Evolutionary conservation across 1,140 invertebrate species (phyloP), one percentile per base, ranked within the genome.

Genomic region (Riptortus pedestris): DNA sequence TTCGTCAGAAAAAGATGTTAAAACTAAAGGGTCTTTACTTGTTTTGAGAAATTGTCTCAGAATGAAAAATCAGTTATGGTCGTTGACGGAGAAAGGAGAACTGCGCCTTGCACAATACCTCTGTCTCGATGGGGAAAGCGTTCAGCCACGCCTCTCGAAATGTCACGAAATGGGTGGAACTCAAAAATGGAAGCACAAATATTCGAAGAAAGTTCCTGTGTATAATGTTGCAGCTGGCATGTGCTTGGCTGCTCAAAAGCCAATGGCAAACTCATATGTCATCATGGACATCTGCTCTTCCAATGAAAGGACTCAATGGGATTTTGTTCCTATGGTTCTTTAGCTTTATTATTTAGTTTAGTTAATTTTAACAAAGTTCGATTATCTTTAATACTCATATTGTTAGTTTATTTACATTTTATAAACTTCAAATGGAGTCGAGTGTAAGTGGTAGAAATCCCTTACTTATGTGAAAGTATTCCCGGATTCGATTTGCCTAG

Each of bases 121-220:
- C 0, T 97, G 94, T 72, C 71, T 97, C 62, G 91, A 96, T 75
- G 87, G 2, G 75, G 80, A 48, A 77, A 81, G 33, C 75, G 79
- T 31, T 70, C 45, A 61, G 45, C 88, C 90, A 0, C 76, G 82
- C 52, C 75, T 96, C 9, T 84, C 85, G 62, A 96, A 96, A 76
- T 97, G 94, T 72, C 91, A 95, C 73, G 91, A 94, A 73, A 87
- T 91, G 79, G 85, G 89, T 18, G 90, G 88, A 0, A 81, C 85
- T 67, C 93, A 96, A 75, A 88, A 91, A 67, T 97, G 93, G 93
- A 84, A 83, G 62, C 83, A 88, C 69, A 85, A 84, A 68, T 79
- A 79, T 62, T 74, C 79, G 62, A 87, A 87, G 74, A 77, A 80
- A 38, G 84, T 83, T 69, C 85, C 88, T 16, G 80, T 95, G 60